Evolutionary conservation across 1,140 invertebrate genomes (phyloP), one percentile per base, ranked within the genome.

Genomic region (Macrotrachela quadricornifera): DNA sequence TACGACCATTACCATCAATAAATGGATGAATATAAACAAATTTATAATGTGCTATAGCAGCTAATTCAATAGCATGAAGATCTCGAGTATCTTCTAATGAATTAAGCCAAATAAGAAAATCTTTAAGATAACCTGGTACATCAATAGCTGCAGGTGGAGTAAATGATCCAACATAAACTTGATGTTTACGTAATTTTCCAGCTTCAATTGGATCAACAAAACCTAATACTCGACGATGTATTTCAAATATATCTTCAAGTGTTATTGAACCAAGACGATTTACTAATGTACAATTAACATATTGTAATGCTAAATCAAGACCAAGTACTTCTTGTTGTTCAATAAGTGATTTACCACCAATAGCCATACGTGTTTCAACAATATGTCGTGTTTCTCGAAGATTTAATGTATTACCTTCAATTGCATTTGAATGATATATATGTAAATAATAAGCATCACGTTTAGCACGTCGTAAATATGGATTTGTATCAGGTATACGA

Each of bases 331-430:
- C 91, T 75, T 94, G 94, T 64, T 96, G 90, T 64, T 96, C 90
- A 56, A 85, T 76, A 37, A 96, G 80, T 65, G 84, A 90, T 57
- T 95, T 94, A 0, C 88, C 90, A 46, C 78, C 80, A 4, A 96
- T 79, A 1, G 86, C 87, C 64, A 88, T 79, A 57, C 83, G 75
- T 0, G 87, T 95, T 72, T 96, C 87, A 11, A 96, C 74, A 55
- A 96, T 81, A 50, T 82, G 81, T 56, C 87, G 73, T 1, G 90
- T 88, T 68, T 96, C 83, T 17, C 80, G 77, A n/a, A 95, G 71
- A 36, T 84, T 82, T 79, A 96, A 83, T 1, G 88, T 94, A 62
- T 95, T 96, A 2, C 91, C 91, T 73, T 95, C 90, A 57, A 96
- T 91, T 38, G 83, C 90, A 51, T 90, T 86, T 3, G 87, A 92